Evolutionary conservation across 2,113 vertebrate species (phyloP).

Genomic region (Indicator indicator): DNA sequence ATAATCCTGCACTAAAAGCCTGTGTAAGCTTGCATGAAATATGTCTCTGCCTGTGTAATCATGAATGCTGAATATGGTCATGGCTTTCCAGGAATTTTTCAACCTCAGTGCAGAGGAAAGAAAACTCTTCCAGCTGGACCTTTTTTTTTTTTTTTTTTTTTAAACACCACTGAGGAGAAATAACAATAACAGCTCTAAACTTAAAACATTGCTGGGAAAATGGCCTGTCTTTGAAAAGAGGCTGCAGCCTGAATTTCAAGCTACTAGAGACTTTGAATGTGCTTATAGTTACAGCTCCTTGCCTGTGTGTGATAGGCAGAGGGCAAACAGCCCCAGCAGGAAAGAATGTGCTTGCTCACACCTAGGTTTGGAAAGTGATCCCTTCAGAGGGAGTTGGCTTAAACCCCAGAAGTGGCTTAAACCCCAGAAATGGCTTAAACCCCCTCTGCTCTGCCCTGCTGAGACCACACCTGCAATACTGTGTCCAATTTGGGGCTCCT

Average conservation of each 20-base stretch:
- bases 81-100: constrained; percentile 77
- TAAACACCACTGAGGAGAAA: constrained; percentile 75
- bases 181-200: constrained; percentile 77
- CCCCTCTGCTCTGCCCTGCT: too few relatives aligned
- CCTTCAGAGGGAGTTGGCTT: background rate
- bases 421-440: background rate
- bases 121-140: constrained; percentile 75
- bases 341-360: background rate
- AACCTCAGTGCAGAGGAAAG: constrained; percentile 67
- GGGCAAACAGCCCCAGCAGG: background rate
- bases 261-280: constrained; percentile 45
- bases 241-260: constrained; percentile 62
- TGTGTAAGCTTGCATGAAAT: constrained; percentile 77
- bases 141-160: constrained; percentile 6
- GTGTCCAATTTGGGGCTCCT: too few relatives aligned
- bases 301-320: background rate
- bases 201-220: constrained; percentile 80
- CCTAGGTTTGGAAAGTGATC: background rate
- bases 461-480: too few relatives aligned
- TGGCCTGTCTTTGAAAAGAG: constrained; percentile 67
- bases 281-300: constrained; percentile 29
- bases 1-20: constrained; percentile 75
- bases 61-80: constrained; percentile 81
- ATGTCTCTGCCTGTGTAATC: constrained; percentile 74
- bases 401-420: background rate